Evolutionary conservation across 1,140 invertebrate genomes (phyloP).

Genomic region (Papilio xuthus): DNA sequence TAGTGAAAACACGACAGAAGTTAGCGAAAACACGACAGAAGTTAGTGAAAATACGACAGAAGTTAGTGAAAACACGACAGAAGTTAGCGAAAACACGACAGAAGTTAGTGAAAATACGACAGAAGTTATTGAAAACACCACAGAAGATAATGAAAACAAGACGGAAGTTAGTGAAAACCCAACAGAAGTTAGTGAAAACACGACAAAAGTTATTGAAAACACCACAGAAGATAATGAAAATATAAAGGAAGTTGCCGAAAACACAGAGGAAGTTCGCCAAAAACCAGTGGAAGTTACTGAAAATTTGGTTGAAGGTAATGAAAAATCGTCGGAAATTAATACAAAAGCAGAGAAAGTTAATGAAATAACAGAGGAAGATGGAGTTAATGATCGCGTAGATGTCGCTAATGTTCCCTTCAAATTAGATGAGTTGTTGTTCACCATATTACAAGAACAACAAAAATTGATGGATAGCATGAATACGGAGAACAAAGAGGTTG

Average conservation of each 20-base stretch:
- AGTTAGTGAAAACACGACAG: neutral
- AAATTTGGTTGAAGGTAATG: neutral
- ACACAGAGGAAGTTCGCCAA: no score
- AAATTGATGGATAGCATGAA: constrained; percentile 30
- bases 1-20: neutral
- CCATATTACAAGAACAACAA: constrained; percentile 18
- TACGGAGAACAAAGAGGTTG: neutral
- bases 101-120: neutral
- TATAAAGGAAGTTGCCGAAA: no score
- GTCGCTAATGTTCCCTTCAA: constrained; percentile 6
- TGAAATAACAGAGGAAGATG: neutral
- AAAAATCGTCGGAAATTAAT: neutral
- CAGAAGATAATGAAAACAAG: no score
- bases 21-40: neutral
- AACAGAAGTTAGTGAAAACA: no score
- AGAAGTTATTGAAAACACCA: neutral
- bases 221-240: no score
- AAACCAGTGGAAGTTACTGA: no score
- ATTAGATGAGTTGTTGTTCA: constrained; percentile 23
- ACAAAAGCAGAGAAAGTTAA: neutral
- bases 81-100: neutral
- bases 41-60: neutral
- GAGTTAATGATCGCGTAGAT: constrained; percentile 3
- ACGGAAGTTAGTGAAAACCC: no score
- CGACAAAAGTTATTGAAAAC: no score